phyloP scores from a whole-genome alignment of 2,888 invertebrate species.

The Seladonia tumulorum region DNA sequence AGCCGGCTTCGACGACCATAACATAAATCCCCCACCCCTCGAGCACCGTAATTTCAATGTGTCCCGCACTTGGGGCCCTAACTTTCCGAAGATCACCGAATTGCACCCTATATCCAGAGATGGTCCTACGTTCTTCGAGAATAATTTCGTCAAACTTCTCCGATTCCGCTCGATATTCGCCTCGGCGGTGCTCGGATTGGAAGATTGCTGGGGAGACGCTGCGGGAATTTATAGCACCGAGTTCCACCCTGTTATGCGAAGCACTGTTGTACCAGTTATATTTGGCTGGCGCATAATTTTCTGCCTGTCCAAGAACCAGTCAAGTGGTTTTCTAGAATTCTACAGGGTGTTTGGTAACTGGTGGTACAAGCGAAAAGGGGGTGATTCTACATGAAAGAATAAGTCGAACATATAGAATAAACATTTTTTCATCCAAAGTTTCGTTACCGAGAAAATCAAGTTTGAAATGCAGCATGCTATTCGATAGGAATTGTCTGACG shows the following conservation, averaged over 20 bases:
- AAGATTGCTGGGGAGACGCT: not conserved
- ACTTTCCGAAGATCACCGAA: slow-evolving; percentile 16
- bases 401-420: too few species aligned
- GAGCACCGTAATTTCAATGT: slow-evolving; percentile 14
- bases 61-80: not conserved
- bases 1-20: not conserved
- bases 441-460: too few species aligned
- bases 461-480: too few species aligned
- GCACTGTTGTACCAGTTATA: not conserved
- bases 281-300: too few species aligned
- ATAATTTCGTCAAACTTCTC: slow-evolving; percentile 44
- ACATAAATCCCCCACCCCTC: not conserved
- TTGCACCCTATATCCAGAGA: not conserved
- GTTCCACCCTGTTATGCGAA: not conserved
- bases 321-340: too few species aligned
- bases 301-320: too few species aligned
- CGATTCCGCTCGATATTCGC: not conserved
- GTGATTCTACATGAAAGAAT: too few species aligned
- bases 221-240: not conserved
- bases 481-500: too few species aligned
- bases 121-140: slow-evolving; percentile 24
- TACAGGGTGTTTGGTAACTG: too few species aligned
- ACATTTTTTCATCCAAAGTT: too few species aligned
- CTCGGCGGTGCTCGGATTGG: not conserved
- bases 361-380: too few species aligned